phyloP scores from a whole-genome alignment of 2,113 vertebrate genomes.

The Alligator sinensis region DNA sequence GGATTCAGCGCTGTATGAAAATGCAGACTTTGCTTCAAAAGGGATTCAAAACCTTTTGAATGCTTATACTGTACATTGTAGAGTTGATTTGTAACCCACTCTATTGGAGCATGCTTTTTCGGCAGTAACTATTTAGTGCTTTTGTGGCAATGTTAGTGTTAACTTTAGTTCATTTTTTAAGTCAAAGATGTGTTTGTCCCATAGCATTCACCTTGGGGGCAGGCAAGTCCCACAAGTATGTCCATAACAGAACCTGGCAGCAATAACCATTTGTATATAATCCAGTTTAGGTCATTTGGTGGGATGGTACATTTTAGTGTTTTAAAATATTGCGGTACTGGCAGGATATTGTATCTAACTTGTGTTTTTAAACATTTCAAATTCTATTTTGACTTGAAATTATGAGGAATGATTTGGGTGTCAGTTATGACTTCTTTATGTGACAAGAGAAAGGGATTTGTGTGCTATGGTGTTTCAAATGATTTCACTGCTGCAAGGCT shows the following conservation, averaged over 20 bases:
- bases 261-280: neutral
- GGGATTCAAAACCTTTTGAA: neutral
- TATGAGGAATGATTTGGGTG: neutral
- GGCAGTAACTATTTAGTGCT: neutral
- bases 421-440: neutral
- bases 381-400: neutral
- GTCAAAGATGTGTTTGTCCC: fast-evolving
- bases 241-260: neutral
- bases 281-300: neutral
- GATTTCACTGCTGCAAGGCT: fast-evolving
- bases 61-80: neutral
- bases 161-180: neutral
- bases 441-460: neutral
- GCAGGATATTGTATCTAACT: neutral
- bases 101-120: neutral
- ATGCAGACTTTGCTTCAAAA: neutral
- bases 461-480: neutral
- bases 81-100: neutral
- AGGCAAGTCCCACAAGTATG: neutral
- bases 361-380: neutral
- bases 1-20: neutral
- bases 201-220: neutral
- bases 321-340: neutral
- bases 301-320: neutral
- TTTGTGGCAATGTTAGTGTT: neutral